Base-by-base conservation (phyloP, 2,113 vertebrate species). In the Ornithorhynchus anatinus region DNA sequence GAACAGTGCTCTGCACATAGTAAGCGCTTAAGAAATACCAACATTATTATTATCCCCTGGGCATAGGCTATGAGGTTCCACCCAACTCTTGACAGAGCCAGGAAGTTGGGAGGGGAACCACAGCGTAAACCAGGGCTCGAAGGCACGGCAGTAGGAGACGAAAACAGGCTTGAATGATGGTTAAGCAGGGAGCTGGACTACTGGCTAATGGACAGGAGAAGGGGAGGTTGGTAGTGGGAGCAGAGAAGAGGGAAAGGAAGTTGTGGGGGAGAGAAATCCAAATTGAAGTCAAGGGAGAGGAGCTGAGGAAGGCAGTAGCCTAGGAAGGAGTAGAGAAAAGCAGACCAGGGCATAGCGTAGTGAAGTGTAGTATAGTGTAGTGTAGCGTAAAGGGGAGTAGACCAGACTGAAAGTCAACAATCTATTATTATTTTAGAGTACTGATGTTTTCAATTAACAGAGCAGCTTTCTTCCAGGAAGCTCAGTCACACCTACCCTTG, bases 231-330 rank as follows among this genome's bases (percentile, higher is more conserved):
- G 6, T n/a, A n/a, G n/a, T n/a, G n/a, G 14, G 7, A n/a, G 12
- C 38, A 61, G n/a, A 29, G 36, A 33, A 37, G 70, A 44, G 62
- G 42, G 25, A 69, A 71, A 66, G 72, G 3, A 1, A 72, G 39
- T 29, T 36, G 9, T 43, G 32, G 73, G 38, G 51, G 11, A 54
- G 71, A 47, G 75, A 80, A 80, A 39, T 80, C 47, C 39, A 67
- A 51, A 1, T 35, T 22, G 73, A 60, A 27, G 54, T 52, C 58
- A 58, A 73, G 60, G 63, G 77, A 75, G 52, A 17, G 16, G 15
- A n/a, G n/a, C n/a, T 17, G 11, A 79, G 64, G 48, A 66, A 17
- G 22, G n/a, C n/a, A n/a, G n/a, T n/a, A n/a, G n/a, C n/a, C n/a
- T n/a, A n/a, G n/a, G 57, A 48, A 51, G 53, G 54, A 38, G 2